Evolutionary conservation across 2,797 vertebrate genomes (phyloP), one percentile per base, ranked within the genome.

Genomic region (Oophaga sylvatica): DNA sequence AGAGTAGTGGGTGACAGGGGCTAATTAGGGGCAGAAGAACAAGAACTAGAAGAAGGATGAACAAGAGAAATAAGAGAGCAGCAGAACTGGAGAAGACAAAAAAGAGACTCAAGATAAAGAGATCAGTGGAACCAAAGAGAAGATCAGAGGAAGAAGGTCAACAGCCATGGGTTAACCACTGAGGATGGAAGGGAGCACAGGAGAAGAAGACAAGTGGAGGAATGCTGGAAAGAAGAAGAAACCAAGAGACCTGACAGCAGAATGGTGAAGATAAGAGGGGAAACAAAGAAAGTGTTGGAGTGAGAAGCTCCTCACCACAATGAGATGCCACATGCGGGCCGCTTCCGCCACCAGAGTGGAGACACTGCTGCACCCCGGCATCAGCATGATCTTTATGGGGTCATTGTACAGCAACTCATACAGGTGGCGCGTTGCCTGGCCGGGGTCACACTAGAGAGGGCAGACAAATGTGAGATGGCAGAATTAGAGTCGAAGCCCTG

Each of bases 241-340:
- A 22, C 22, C 62, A n/a, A 65, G 22, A 13, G 29, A 68, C 65
- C 1, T 15, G 65, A 31, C 3, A 13, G 65, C 1, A 17, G 13
- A 35, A 48, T 1, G 7, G 31, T 41, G 68, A 71, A 26, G 68
- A 71, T 41, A 35, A 35, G 56, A 59, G 29, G 6, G 26, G 41
- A 29, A n/a, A 45, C 41, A 48, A 76, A 60, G 9, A 12, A 31
- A 19, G 15, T n/a, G 19, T 12, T 16, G 81, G 83, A 81, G 60
- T 13, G 31, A 80, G 63, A 82, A 79, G 75, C 20, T 13, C 75
- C 93, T 85, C 88, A 97, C 96, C 95, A 97, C 96, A 0, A 97
- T 97, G 90, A 96, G 96, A 93, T 97, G 96, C 96, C 96, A 97
- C 96, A 98, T 97, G 60, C 97, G 95, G 2, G 96, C 97, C 0